Percentiles rank a stretch among this genome's conserved stretches.
These are phyloP conservation scores for Himalopsyche kuldschensis DNA, from an alignment of 2,888 invertebrate genomes.

Conservation along the genomic window DNA sequence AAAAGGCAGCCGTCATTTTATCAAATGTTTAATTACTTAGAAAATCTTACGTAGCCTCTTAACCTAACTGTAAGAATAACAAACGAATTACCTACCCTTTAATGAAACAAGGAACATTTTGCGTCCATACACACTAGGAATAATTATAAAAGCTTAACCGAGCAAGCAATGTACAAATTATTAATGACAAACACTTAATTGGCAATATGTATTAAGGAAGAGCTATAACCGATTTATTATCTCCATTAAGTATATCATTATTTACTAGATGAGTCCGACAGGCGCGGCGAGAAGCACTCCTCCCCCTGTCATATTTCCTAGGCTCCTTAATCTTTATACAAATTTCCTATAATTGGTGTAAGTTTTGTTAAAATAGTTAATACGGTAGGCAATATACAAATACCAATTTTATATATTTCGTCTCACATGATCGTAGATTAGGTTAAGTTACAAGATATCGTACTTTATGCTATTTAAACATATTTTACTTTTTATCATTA, in stretches of 20 bases:
- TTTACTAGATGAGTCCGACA: slow-evolving; percentile 27
- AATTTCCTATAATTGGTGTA: slow-evolving; percentile 30
- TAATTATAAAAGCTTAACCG: slow-evolving; percentile 31
- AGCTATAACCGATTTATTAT: slow-evolving; percentile 35
- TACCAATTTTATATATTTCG: slow-evolving; percentile 31
- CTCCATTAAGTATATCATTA: slow-evolving; percentile 35
- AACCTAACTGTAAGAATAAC: slow-evolving; percentile 37
- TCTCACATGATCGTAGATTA: slow-evolving; percentile 36
- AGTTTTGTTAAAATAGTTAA: slow-evolving; percentile 35
- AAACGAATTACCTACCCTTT: slow-evolving; percentile 33
- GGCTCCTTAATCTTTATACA: slow-evolving; percentile 35
- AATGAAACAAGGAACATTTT: slow-evolving; percentile 37
- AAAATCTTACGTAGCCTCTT: slow-evolving; percentile 38
- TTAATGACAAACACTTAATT: slow-evolving; percentile 38
- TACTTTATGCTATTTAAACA: slow-evolving; percentile 38
- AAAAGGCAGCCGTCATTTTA: slow-evolving; percentile 33
- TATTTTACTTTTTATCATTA: slow-evolving; percentile 35
- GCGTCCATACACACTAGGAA: slow-evolving; percentile 23
- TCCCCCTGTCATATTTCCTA: slow-evolving; percentile 23
- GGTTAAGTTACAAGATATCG: slow-evolving; percentile 38
- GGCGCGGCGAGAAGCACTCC: slow-evolving; percentile 10
- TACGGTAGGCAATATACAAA: slow-evolving; percentile 27
- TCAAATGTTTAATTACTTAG: slow-evolving; percentile 34
- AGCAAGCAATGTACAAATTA: slow-evolving; percentile 38
- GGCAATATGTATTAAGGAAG: slow-evolving; percentile 38